phyloP scores from a whole-genome alignment of 2,888 invertebrate species.

The Lycia hirtaria region DNA sequence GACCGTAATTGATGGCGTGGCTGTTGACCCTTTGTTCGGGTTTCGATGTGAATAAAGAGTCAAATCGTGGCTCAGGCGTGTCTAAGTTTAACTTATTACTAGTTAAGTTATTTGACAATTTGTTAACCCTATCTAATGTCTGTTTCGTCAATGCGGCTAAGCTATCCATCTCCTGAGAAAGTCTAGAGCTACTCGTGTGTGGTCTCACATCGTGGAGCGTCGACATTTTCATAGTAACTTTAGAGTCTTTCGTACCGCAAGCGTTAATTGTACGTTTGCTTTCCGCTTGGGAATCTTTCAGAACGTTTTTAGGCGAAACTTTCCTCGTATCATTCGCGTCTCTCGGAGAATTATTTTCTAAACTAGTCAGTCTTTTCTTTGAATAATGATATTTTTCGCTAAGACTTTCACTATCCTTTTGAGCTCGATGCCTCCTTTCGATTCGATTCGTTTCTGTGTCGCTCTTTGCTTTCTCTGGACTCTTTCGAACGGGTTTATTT shows the following conservation, averaged over 20 bases:
- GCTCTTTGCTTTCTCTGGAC: conserved; percentile 76
- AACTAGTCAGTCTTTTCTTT: conserved; percentile 85
- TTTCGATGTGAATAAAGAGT: conserved; percentile 69
- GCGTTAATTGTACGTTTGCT: conserved; percentile 60
- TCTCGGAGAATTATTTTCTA: conserved; percentile 79
- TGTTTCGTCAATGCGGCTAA: conserved; percentile 88
- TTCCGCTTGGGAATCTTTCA: conserved; percentile 61
- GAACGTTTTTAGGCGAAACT: conserved; percentile 66
- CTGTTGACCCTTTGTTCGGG: conserved; percentile 68
- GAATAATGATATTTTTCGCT: conserved; percentile 83
- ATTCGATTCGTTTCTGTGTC: conserved; percentile 74
- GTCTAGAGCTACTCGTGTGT: conserved; percentile 71
- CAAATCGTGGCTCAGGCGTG: conserved; percentile 67
- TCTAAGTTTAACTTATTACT: conserved; percentile 78
- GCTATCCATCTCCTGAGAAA: conserved; percentile 87
- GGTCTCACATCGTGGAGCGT: conserved; percentile 79
- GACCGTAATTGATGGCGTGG: conserved; percentile 70
- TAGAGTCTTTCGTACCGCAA: conserved; percentile 59
- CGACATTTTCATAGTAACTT: conserved; percentile 70
- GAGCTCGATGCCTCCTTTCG: conserved; percentile 79
- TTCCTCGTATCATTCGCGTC: conserved; percentile 70
- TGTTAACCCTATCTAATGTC: conserved; percentile 88
- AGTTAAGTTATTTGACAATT: conserved; percentile 85
- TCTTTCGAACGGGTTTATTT: conserved; percentile 62
- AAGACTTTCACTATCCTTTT: conserved; percentile 80